Percentiles rank a stretch among this genome's conserved stretches.
Evolutionary conservation across 2,797 vertebrate genomes (phyloP).

Genomic region (Darevskia mixta): DNA sequence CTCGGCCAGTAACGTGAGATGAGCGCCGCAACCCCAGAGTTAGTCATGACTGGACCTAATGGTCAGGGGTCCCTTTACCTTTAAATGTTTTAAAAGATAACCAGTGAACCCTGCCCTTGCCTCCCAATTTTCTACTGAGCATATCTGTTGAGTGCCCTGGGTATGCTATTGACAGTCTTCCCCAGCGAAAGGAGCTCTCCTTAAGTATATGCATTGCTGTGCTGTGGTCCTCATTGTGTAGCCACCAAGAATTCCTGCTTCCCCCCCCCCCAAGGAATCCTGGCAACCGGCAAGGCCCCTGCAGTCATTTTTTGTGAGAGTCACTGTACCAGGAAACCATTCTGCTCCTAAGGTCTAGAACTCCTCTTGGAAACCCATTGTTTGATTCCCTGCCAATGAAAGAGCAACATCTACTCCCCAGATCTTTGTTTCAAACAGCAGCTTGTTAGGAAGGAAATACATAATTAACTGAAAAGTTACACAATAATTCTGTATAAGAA

Average conservation of each 20-base stretch:
- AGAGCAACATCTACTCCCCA: not conserved
- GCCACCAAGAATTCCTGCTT: not conserved
- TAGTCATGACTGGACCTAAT: too few relatives aligned
- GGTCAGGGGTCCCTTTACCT: too few relatives aligned
- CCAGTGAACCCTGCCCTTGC: not conserved
- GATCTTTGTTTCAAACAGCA: not conserved
- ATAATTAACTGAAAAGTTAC: not conserved
- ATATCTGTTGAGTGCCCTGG: not conserved
- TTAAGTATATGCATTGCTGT: not conserved
- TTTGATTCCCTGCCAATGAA: not conserved
- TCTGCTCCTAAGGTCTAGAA: not conserved
- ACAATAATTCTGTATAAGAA: not conserved
- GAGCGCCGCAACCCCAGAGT: too few relatives aligned
- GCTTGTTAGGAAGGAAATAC: not conserved
- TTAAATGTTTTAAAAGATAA: too few relatives aligned
- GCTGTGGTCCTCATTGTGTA: not conserved
- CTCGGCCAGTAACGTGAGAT: too few relatives aligned
- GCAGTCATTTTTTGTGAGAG: not conserved
- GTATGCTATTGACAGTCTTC: not conserved
- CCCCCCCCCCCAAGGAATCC: not conserved
- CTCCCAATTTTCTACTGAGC: too few relatives aligned
- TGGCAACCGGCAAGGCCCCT: not conserved
- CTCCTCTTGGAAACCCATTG: not conserved
- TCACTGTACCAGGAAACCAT: not conserved
- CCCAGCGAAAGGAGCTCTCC: not conserved